phyloP scores from a whole-genome alignment of 30 jellyfish, hydroid and myxozoan species.

The Pseudorhiza aurosa region DNA sequence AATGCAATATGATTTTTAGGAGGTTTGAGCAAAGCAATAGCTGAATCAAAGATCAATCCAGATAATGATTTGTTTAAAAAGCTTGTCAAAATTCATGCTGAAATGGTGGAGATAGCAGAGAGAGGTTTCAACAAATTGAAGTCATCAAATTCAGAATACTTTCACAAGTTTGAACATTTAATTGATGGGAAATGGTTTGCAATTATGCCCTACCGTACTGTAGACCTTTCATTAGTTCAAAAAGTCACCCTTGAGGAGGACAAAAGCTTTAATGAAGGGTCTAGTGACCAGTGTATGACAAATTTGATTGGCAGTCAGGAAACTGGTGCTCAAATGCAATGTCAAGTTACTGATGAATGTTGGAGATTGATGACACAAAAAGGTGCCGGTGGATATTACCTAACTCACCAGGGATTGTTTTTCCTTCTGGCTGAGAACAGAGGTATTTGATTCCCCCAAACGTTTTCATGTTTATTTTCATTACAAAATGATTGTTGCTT shows the following conservation, averaged over 20 bases:
- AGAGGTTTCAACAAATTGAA: slow-evolving; percentile 37
- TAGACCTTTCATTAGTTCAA: slow-evolving; percentile 34
- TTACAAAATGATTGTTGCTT: no score
- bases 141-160: slow-evolving; percentile 35
- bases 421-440: slow-evolving; percentile 63
- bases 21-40: slow-evolving; percentile 49
- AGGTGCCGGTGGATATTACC: slow-evolving; percentile 59
- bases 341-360: slow-evolving; percentile 60
- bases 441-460: slow-evolving; percentile 32
- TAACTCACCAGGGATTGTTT: slow-evolving; percentile 84
- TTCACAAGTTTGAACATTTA: slow-evolving; percentile 53
- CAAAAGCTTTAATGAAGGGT: slow-evolving; percentile 52
- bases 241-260: slow-evolving; percentile 10
- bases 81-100: slow-evolving; percentile 26
- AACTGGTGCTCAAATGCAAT: slow-evolving; percentile 13
- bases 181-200: slow-evolving; percentile 60
- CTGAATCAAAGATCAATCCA: slow-evolving; percentile 17
- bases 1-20: no score
- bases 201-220: slow-evolving; percentile 43
- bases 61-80: slow-evolving; percentile 17
- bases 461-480: no score
- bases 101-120: slow-evolving; percentile 14
- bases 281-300: slow-evolving; percentile 81
- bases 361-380: slow-evolving; percentile 75
- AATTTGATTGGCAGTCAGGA: slow-evolving; percentile 62